These are phyloP conservation scores for Centropus unirufus DNA, from an alignment of 2,113 vertebrate genomes.

Conservation along the genomic window DNA sequence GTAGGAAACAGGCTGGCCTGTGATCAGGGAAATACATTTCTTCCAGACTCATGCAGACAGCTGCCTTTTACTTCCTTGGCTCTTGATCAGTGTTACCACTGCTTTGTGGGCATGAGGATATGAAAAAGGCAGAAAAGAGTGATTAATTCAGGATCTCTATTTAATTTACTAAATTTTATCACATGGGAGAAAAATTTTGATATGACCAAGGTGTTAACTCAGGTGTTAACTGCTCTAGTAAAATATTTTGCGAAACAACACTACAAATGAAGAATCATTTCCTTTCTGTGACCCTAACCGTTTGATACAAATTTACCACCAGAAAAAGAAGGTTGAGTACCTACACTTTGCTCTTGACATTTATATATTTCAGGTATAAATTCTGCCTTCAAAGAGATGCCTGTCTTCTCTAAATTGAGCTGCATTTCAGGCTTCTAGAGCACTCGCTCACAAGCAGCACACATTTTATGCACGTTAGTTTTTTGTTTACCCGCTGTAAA, in stretches of 20 bases:
- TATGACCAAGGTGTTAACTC: not conserved
- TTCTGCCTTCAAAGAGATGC: not conserved
- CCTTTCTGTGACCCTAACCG: not conserved
- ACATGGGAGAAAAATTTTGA: not conserved
- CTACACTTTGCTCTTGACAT: not conserved
- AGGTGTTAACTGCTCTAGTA: not conserved
- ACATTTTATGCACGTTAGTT: not conserved
- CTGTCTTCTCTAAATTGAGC: conserved; percentile 15
- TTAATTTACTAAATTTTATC: not conserved
- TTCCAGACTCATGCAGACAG: not conserved
- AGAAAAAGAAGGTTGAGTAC: not conserved
- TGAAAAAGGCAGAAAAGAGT: not conserved
- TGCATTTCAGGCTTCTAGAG: conserved; percentile 7
- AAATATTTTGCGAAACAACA: not conserved
- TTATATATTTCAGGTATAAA: not conserved
- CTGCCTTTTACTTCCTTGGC: not conserved
- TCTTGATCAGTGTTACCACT: not conserved
- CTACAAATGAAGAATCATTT: not conserved
- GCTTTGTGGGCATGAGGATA: not conserved
- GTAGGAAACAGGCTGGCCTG: not conserved
- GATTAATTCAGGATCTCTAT: not conserved
- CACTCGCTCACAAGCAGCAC: not conserved
- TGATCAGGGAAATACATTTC: not conserved
- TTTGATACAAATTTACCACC: not conserved
- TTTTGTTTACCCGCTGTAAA: conserved; percentile 63